Evolutionary conservation across 2,888 invertebrate species (phyloP).

Genomic region (Parascotia fuliginaria): DNA sequence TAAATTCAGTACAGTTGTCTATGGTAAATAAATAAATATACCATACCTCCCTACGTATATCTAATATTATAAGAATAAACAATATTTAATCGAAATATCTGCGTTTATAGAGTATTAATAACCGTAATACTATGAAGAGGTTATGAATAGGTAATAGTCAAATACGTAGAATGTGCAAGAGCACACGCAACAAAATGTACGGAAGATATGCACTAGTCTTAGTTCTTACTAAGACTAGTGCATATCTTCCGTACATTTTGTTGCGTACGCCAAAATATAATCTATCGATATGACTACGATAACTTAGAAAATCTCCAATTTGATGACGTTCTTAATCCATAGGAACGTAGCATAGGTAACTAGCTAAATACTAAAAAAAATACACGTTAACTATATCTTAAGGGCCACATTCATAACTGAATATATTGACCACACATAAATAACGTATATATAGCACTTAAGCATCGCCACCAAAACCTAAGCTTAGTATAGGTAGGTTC

Average conservation of each 20-base stretch:
- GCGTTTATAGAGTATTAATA: conserved; percentile 4
- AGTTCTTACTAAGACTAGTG: conserved; percentile 20
- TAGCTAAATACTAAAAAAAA: no score
- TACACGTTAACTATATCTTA: no score
- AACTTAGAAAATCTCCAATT: conserved; percentile 10
- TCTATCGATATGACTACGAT: conserved; percentile 13
- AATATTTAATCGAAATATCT: conserved; percentile 5
- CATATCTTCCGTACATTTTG: conserved; percentile 24
- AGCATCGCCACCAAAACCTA: no score
- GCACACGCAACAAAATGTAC: no score
- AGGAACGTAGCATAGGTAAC: background rate
- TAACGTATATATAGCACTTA: no score
- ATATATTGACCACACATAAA: no score
- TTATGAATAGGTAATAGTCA: conserved; percentile 9
- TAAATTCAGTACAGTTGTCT: no score
- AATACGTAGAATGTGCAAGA: conserved; percentile 12
- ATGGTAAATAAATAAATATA: no score
- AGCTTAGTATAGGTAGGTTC: no score
- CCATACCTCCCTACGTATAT: no score
- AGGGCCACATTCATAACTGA: no score
- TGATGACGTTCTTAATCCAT: background rate
- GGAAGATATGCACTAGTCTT: conserved; percentile 22
- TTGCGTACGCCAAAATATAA: conserved; percentile 19
- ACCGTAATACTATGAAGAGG: conserved; percentile 17
- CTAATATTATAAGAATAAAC: no score